Evolutionary conservation across 2,888 invertebrate species (phyloP).

Genomic region (Periphyllus acericola): DNA sequence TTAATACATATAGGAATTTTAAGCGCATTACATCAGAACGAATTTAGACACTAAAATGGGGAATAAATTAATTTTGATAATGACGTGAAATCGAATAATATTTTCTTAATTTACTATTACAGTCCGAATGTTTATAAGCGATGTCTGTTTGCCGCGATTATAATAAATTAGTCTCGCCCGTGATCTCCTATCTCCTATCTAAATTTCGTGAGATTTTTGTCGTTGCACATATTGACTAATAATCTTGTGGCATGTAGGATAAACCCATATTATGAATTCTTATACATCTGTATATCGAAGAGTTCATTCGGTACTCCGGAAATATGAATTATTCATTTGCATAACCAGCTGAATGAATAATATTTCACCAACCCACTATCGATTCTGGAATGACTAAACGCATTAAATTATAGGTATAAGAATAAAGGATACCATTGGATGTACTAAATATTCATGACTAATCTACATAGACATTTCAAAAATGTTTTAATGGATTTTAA

Average conservation of each 20-base stretch:
- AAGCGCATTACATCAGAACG: too few species aligned
- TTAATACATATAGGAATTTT: too few species aligned
- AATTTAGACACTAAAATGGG: too few species aligned
- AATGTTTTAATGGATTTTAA: not conserved
- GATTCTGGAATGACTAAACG: not conserved
- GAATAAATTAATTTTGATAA: too few species aligned
- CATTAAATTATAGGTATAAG: not conserved
- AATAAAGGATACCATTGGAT: not conserved
- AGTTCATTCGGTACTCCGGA: not conserved
- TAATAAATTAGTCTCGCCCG: too few species aligned
- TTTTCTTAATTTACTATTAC: too few species aligned
- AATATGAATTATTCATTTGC: not conserved
- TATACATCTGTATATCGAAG: not conserved
- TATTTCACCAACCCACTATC: not conserved
- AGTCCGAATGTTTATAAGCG: too few species aligned
- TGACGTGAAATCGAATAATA: too few species aligned
- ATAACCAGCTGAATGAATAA: not conserved
- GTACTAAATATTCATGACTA: not conserved
- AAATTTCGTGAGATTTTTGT: not conserved
- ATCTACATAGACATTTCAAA: not conserved
- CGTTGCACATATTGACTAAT: not conserved
- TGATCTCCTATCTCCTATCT: not conserved
- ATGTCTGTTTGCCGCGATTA: too few species aligned
- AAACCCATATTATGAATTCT: not conserved
- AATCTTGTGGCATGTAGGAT: not conserved